These are phyloP conservation scores for Chrysolina americana DNA, from an alignment of 2,888 invertebrate genomes.

Conservation along the genomic window DNA sequence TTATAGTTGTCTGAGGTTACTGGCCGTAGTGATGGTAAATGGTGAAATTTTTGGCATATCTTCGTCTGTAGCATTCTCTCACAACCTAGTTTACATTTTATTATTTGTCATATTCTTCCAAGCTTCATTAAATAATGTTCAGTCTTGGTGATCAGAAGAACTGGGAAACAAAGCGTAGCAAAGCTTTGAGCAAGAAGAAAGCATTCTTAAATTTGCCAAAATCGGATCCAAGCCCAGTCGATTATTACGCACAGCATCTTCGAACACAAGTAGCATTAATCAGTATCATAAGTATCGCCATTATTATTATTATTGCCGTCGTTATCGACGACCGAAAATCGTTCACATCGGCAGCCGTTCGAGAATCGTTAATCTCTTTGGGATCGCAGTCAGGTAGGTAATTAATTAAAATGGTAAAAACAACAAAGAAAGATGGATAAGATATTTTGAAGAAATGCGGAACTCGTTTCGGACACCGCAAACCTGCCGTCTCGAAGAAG, in stretches of 20 bases:
- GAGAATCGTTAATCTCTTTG: slow-evolving; percentile 45
- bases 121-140: too few species aligned
- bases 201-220: too few species aligned
- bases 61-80: too few species aligned
- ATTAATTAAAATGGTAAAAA: slow-evolving; percentile 54
- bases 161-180: too few species aligned
- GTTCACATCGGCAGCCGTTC: slow-evolving; percentile 33
- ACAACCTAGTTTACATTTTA: too few species aligned
- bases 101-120: too few species aligned
- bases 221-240: too few species aligned
- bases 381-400: slow-evolving; percentile 50
- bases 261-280: not conserved
- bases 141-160: too few species aligned
- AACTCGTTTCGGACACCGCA: slow-evolving; percentile 54
- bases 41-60: too few species aligned
- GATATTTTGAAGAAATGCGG: slow-evolving; percentile 57
- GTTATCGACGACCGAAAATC: slow-evolving; percentile 34
- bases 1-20: too few species aligned
- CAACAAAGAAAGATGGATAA: slow-evolving; percentile 51
- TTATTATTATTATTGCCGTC: slow-evolving; percentile 11
- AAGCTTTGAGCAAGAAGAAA: too few species aligned
- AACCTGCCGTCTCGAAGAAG: slow-evolving; percentile 42
- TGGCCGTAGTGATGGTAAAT: too few species aligned
- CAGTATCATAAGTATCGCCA: not conserved
- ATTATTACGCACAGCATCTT: not conserved